Evolutionary conservation across 2,888 invertebrate genomes (phyloP), one percentile per base, ranked within the genome.

Genomic region (Epicampocera succincta): DNA sequence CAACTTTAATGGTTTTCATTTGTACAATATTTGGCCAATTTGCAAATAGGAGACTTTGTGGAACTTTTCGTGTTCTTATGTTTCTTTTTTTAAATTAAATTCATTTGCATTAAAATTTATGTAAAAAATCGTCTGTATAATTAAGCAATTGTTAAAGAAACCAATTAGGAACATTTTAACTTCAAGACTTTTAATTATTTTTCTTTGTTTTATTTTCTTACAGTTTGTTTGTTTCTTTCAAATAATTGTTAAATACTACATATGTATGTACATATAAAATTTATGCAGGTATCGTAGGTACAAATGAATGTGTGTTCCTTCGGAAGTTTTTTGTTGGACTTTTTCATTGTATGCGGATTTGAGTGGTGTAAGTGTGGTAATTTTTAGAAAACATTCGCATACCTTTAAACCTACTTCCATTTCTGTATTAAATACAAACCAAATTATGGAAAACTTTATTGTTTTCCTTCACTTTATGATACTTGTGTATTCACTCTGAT

Each of bases 391-490:
- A 50, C 29, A 29, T 48, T 42, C 17, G 29, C 54, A 73, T 68
- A 60, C 52, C 25, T 60, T 60, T 61, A 68, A 68, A 75, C 75
- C 68, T 75, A 52, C 60, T 75, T 52, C 52, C 60, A 75, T 60
- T 75, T 75, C 21, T 60, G 40, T 21, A 66, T 68, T 58, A 44
- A 66, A 66, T 13, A 60, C 25, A 56, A 54, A 56, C 44, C 6
- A 56, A 73, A 73, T 40, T 56, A 33, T 33, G 33, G 13, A 33
- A 69, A 69, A 69, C 44, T 15, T 56, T 44, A 17, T 54, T 68
- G 13, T 42, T 73, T 63, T 21, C 21, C 73, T 54, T 12, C 9
- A 54, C 42, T 63, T 61, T 69, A n/a, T 25, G 48, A 3, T 50
- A 17, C 50, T 61, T 38, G 19, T 44, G 6, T 50, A 50, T 21